Percentiles rank a stretch among this genome's conserved stretches.
Evolutionary conservation across 2,113 vertebrate genomes (phyloP).

Genomic region (Dromaius novaehollandiae): DNA sequence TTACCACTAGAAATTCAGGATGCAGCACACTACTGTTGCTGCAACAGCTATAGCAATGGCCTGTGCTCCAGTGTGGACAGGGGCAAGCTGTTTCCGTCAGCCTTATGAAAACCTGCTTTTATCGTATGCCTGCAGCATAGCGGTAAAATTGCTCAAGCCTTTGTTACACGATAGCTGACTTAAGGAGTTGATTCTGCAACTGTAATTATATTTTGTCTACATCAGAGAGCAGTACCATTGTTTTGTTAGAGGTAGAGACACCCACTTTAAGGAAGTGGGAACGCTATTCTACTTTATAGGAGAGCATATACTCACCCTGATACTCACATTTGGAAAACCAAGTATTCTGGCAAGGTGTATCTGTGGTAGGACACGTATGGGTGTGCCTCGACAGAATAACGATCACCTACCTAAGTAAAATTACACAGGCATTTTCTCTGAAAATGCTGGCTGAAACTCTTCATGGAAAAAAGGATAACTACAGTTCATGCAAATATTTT

Average conservation of each 20-base stretch:
- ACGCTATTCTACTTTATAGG: rapidly evolving
- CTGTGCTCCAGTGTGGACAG: neutral
- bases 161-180: neutral
- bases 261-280: rapidly evolving
- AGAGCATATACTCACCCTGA: neutral
- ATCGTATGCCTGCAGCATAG: rapidly evolving
- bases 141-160: neutral
- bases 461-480: neutral
- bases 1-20: neutral
- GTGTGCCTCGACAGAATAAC: neutral
- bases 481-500: conserved; percentile 69
- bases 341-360: neutral
- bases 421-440: neutral
- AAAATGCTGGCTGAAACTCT: neutral
- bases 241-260: neutral
- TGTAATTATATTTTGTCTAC: neutral
- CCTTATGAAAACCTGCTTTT: neutral
- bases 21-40: neutral
- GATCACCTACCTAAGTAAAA: neutral
- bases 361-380: rapidly evolving
- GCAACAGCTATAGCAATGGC: neutral
- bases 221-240: neutral
- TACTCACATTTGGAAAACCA: neutral
- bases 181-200: neutral
- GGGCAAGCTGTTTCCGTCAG: neutral